Base-by-base conservation (phyloP, 2,888 invertebrate species). In the Tenthredo distinguenda region DNA sequence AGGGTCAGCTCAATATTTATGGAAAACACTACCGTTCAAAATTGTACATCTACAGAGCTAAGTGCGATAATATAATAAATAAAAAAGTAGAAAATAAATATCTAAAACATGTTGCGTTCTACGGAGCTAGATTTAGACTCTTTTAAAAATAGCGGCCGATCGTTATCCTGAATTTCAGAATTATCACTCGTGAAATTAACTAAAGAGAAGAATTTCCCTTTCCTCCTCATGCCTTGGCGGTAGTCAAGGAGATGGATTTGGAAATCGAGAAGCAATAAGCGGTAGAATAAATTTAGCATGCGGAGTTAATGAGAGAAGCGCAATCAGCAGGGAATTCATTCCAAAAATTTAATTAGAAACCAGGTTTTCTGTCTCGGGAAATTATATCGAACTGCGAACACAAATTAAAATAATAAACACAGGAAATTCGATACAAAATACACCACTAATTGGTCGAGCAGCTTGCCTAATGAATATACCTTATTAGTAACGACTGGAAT, bases 1-100 rank as follows among this genome's bases (percentile, higher is more conserved):
- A 91, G 89, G 86, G 87, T 92, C 90, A 91, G 90, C 90, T 91
- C 89, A 68, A 68, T 26, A 68, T 18, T 31, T 7, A 55, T 47
- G n/a, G 6, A 50, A 55, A 50, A 31, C 7, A 55, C 55, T 55
- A n/a, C n/a, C 55, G n/a, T 55, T 34, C 34, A 77, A 21, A 15
- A 31, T 0, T 55, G n/a, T 18, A 40, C n/a, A 55, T 55, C 90
- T 88, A 90, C 90, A 91, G 87, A 89, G 88, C 84, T 10, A 77
- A 77, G 9, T 50, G 4, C 43, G 26, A 71, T 9, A 71, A 2
- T 40, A 12, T 50, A 10, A 76, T n/a, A 15, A 34, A 55, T 34
- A 26, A 26, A 55, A 18, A n/a, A 43, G 26, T 43, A 9, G 2
- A 50, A 55, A 55, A 47, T 6, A 18, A 76, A 26, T 47, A 76